These are phyloP conservation scores for Plectrocnemia conspersa DNA, from an alignment of 1,140 invertebrate genomes.

Conservation along the genomic window DNA sequence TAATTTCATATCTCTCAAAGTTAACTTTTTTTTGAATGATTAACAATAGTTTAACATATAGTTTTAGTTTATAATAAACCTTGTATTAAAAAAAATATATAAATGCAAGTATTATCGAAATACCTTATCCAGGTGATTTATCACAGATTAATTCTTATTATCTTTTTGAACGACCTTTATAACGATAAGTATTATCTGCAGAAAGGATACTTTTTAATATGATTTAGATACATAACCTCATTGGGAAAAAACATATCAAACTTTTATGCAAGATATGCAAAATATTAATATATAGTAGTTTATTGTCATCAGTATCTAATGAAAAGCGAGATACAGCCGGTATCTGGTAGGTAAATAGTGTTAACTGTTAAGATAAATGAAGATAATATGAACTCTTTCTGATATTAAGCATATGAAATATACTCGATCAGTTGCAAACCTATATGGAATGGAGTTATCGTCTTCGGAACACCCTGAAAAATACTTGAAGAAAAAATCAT, in stretches of 20 bases:
- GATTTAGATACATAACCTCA: neutral
- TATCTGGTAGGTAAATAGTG: slow-evolving; percentile 34
- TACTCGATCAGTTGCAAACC: slow-evolving; percentile 28
- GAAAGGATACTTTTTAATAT: neutral
- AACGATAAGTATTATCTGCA: slow-evolving; percentile 9
- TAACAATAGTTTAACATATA: no score
- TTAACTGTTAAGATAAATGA: slow-evolving; percentile 36
- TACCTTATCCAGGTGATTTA: no score
- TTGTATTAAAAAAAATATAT: no score
- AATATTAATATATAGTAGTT: slow-evolving; percentile 6
- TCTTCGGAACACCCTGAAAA: no score
- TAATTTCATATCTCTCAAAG: no score
- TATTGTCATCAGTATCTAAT: slow-evolving; percentile 33
- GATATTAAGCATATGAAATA: slow-evolving; percentile 33
- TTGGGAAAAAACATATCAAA: slow-evolving; percentile 6
- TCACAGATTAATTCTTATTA: slow-evolving; percentile 2
- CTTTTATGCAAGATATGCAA: slow-evolving; percentile 11
- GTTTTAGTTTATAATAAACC: no score
- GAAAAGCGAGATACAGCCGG: slow-evolving; percentile 24
- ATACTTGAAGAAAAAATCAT: no score
- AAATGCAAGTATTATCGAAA: no score
- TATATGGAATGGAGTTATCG: slow-evolving; percentile 19
- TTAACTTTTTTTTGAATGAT: no score
- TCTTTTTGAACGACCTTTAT: slow-evolving; percentile 2
- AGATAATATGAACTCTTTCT: slow-evolving; percentile 33